Evolutionary conservation across 2,113 vertebrate genomes (phyloP).

Genomic region (Gasterosteus nipponicus): DNA sequence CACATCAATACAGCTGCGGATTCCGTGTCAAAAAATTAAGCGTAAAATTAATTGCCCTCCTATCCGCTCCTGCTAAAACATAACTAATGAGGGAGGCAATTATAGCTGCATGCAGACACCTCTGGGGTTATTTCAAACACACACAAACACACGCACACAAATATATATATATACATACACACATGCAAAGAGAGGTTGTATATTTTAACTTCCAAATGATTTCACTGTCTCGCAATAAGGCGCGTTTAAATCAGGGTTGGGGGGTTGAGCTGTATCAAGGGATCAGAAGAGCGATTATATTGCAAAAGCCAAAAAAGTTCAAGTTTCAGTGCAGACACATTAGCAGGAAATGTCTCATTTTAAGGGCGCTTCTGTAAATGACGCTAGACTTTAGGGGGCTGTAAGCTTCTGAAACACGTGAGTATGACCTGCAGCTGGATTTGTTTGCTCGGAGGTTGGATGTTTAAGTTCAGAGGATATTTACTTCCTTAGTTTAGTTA

Average conservation of each 20-base stretch:
- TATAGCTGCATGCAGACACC: constrained; percentile 82
- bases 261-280: constrained; percentile 47
- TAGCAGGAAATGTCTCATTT: constrained; percentile 18
- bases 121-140: constrained; percentile 81
- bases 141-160: constrained; percentile 26
- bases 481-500: background rate
- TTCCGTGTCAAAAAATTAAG: constrained; percentile 83
- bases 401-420: background rate
- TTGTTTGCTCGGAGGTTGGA: constrained; percentile 2
- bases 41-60: constrained; percentile 85
- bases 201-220: constrained; percentile 75
- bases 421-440: background rate
- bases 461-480: background rate
- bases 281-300: constrained; percentile 48
- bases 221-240: constrained; percentile 67
- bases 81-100: constrained; percentile 86
- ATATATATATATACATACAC: constrained; percentile 32
- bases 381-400: background rate
- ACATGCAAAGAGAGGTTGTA: constrained; percentile 68
- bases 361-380: background rate
- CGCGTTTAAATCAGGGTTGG: constrained; percentile 52
- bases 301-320: constrained; percentile 34
- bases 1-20: constrained; percentile 81
- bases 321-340: constrained; percentile 31
- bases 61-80: constrained; percentile 82